These are phyloP conservation scores for Escarpia spicata DNA, from an alignment of 2,888 invertebrate genomes.

Conservation along the genomic window DNA sequence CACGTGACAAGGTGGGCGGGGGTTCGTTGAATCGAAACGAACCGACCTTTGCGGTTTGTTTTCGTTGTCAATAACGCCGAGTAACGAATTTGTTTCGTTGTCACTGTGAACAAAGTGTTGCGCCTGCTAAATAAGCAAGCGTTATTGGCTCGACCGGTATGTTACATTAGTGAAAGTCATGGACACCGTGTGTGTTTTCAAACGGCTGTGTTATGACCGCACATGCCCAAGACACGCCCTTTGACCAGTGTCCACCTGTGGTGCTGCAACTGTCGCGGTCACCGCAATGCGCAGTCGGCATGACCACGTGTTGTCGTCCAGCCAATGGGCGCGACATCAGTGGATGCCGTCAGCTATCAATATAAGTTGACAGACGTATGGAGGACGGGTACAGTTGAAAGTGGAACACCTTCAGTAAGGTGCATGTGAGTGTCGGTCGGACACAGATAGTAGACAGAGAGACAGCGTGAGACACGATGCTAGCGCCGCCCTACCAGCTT, in stretches of 20 bases:
- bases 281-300: background rate
- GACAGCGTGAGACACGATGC: background rate
- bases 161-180: background rate
- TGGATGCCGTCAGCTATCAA: background rate
- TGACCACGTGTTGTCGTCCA: background rate
- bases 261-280: background rate
- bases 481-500: background rate
- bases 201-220: background rate
- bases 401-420: background rate
- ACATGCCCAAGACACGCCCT: background rate
- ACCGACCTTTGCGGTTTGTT: background rate
- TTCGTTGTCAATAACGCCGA: background rate
- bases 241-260: background rate
- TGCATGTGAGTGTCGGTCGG: background rate
- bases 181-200: background rate
- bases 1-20: conserved; percentile 3
- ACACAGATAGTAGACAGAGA: background rate
- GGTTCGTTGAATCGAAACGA: background rate
- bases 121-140: background rate
- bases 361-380: conserved; percentile 16
- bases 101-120: background rate
- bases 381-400: background rate
- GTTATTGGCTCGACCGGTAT: background rate
- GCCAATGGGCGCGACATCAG: background rate
- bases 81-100: background rate